phyloP scores from a whole-genome alignment of 2,113 vertebrate genomes.

The Tichodroma muraria region DNA sequence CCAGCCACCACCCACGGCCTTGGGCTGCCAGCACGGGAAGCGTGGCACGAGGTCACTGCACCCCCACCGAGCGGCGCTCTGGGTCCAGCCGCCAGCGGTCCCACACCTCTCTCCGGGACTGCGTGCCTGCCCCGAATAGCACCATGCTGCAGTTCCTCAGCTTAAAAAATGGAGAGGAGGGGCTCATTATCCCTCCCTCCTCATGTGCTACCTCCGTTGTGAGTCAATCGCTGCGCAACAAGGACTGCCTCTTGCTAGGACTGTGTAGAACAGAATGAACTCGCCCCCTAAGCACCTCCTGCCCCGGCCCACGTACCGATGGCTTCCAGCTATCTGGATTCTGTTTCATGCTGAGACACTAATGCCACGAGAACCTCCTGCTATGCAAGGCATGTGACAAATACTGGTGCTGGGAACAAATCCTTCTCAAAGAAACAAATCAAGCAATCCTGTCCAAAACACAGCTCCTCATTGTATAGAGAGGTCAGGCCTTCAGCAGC shows the following conservation, averaged over 20 bases:
- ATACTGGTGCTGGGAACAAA: not conserved
- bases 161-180: not conserved
- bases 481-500: not conserved
- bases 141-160: not conserved
- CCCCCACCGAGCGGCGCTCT: accelerated
- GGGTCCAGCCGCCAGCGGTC: accelerated
- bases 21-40: not conserved
- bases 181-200: not conserved
- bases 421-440: not conserved
- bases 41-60: not conserved
- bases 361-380: not conserved
- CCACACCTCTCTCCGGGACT: not conserved
- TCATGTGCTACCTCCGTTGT: not conserved
- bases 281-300: not conserved
- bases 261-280: not conserved
- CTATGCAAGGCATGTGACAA: not conserved
- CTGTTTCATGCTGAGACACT: not conserved
- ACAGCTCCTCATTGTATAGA: not conserved
- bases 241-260: not conserved
- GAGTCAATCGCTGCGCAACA: not conserved
- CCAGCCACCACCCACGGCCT: not conserved
- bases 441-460: not conserved
- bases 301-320: not conserved
- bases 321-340: not conserved
- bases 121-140: not conserved